These are phyloP conservation scores for Odontomyia ornata DNA, from an alignment of 2,888 invertebrate species.

Conservation along the genomic window DNA sequence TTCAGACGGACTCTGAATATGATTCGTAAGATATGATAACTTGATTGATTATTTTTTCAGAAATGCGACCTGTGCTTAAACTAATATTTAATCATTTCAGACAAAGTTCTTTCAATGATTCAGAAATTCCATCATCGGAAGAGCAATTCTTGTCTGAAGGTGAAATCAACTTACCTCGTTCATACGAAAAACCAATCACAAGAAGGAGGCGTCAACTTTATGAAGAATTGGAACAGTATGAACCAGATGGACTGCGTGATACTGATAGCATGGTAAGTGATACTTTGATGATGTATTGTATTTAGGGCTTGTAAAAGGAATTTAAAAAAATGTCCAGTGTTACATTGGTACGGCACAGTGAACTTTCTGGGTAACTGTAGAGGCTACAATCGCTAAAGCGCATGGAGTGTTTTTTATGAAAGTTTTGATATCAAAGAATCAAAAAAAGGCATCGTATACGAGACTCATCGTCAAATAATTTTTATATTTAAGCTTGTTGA, in stretches of 20 bases:
- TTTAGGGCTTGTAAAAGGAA: neutral
- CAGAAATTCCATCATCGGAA: constrained; percentile 45
- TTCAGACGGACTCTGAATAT: constrained; percentile 8
- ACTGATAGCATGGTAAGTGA: neutral
- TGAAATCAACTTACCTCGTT: neutral
- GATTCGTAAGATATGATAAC: too few relatives aligned
- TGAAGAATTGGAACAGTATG: constrained; percentile 43
- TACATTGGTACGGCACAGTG: too few relatives aligned
- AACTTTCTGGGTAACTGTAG: too few relatives aligned
- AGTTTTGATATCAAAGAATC: too few relatives aligned
- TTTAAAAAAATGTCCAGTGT: neutral
- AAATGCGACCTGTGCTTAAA: neutral
- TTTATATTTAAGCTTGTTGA: too few relatives aligned
- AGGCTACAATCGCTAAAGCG: too few relatives aligned
- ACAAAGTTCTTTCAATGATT: constrained; percentile 46
- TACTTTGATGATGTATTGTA: neutral
- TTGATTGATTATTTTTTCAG: neutral
- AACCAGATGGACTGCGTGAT: constrained; percentile 24
- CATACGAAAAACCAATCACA: constrained; percentile 42
- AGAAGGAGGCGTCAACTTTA: constrained; percentile 29
- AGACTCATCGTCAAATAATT: too few relatives aligned
- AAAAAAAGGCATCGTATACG: too few relatives aligned
- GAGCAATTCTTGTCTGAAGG: constrained; percentile 37
- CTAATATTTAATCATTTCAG: too few relatives aligned
- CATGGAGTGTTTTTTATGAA: too few relatives aligned